Conservation (phyloP, 2,113 vertebrate genomes). For the Gopherus flavomarginatus region DNA sequence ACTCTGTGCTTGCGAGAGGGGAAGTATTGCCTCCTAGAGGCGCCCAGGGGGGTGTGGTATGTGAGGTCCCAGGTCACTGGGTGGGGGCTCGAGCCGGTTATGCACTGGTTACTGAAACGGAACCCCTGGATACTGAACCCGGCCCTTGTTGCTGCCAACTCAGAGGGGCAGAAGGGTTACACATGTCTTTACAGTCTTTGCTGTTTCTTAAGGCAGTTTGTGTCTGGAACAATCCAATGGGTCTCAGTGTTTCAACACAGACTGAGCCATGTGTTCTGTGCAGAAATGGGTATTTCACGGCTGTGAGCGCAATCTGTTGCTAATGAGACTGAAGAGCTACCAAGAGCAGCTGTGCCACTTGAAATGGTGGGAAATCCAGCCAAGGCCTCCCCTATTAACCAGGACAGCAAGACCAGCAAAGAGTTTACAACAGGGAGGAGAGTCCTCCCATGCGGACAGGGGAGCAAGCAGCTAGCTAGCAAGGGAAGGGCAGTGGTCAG, state of each 20-base stretch:
- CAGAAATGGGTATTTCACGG: not conserved
- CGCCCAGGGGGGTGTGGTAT: too few species aligned
- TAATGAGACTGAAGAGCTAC: not conserved
- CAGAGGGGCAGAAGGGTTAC: too few species aligned
- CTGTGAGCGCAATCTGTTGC: not conserved
- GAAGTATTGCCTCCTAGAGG: too few species aligned
- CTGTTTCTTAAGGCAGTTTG: not conserved
- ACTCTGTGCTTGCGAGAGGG: too few species aligned
- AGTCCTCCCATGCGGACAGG: not conserved
- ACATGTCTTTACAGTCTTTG: not conserved
- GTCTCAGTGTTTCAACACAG: not conserved
- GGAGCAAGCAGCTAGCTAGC: not conserved
- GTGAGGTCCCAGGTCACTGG: too few species aligned
- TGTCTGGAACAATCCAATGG: not conserved
- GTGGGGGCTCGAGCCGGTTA: too few species aligned
- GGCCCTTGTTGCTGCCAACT: too few species aligned
- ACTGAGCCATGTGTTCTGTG: not conserved
- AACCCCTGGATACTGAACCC: too few species aligned
- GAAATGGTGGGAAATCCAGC: not conserved
- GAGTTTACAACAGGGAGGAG: not conserved
- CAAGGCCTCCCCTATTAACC: not conserved
- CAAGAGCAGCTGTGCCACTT: not conserved
- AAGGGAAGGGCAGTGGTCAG: not conserved
- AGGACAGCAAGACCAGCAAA: not conserved
- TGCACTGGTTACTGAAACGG: too few species aligned